Base-by-base conservation (phyloP, 2,797 vertebrate species). In the Eurystomus glaucurus region DNA sequence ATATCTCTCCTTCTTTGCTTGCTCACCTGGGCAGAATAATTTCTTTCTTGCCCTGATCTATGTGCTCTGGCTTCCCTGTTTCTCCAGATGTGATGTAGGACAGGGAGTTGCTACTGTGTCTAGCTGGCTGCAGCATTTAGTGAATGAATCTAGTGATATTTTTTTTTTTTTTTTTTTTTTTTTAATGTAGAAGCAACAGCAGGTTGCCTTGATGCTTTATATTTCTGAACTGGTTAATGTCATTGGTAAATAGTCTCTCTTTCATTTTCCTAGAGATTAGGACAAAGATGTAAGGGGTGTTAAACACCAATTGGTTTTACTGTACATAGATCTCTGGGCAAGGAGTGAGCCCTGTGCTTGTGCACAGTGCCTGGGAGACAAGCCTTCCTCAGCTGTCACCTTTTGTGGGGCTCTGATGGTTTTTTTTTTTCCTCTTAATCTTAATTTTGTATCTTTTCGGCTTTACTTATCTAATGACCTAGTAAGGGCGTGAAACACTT, bases 161-260 rank as follows among this genome's bases (percentile, higher is more conserved):
- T 69, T 54, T 11, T 50, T 76, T 51, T 35, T n/a, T n/a, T 13
- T 14, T 43, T 33, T 65, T 20, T 33, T 69, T 54, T 11, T 50
- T 76, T 51, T 35, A 9, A 31, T 52, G 9, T 62, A 19, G 88
- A 93, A 93, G 14, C 17, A 33, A 13, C 45, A 94, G 45, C 55
- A 94, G 68, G 61, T 61, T 78, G 22, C 39, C 21, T 39, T 87
- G 41, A 23, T 48, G 81, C 35, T 95, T 96, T 88, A 52, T 80
- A 60, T 94, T 96, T 86, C 41, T 92, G 45, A 72, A 83, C 11
- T 61, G 52, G 26, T 71, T 91, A 69, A 88, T 61, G 2, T 48
- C 92, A 74, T 66, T 41, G 11, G 35, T 81, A 90, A 95, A 85
- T 96, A 88, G 60, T 78, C 65, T 94, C 18, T 74, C 16, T 45